Percentiles rank a stretch among this genome's conserved stretches.
Conservation (phyloP, 2,113 vertebrate species). For the Eulacestoma nigropectus region DNA sequence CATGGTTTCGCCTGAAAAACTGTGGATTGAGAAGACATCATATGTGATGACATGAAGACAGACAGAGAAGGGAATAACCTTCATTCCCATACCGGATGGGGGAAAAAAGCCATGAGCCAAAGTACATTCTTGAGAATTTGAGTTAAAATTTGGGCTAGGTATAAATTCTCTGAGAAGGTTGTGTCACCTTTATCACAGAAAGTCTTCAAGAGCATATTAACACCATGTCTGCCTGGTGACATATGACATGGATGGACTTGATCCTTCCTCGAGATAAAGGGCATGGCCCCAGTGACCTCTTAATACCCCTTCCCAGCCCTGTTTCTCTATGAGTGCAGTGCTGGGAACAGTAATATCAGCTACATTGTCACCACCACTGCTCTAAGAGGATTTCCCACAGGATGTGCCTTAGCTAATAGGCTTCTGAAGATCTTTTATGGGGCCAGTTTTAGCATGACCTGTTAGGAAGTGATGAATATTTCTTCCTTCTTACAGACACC, state of each 20-base stretch:
- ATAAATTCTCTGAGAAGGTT: not conserved
- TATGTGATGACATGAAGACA: not conserved
- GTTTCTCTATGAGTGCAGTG: not conserved
- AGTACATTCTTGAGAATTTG: not conserved
- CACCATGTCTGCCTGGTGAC: not conserved
- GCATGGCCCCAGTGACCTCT: not conserved
- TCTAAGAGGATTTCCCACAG: conserved; percentile 42
- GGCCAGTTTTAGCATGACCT: not conserved
- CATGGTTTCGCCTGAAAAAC: not conserved
- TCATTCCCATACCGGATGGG: not conserved
- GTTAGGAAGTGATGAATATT: not conserved
- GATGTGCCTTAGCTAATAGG: conserved; percentile 36
- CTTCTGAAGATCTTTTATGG: not conserved
- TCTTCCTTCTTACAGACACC: not conserved
- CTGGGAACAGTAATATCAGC: not conserved
- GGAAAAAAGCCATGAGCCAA: not conserved
- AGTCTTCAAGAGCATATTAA: not conserved
- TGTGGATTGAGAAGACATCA: not conserved
- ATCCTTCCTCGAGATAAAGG: not conserved
- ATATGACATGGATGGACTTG: not conserved
- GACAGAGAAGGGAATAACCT: not conserved
- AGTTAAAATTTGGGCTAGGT: not conserved
- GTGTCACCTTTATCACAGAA: not conserved
- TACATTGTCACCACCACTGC: not conserved
- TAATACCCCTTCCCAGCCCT: not conserved